phyloP scores from a whole-genome alignment of 2,888 invertebrate genomes.

The Agrochola lychnidis region DNA sequence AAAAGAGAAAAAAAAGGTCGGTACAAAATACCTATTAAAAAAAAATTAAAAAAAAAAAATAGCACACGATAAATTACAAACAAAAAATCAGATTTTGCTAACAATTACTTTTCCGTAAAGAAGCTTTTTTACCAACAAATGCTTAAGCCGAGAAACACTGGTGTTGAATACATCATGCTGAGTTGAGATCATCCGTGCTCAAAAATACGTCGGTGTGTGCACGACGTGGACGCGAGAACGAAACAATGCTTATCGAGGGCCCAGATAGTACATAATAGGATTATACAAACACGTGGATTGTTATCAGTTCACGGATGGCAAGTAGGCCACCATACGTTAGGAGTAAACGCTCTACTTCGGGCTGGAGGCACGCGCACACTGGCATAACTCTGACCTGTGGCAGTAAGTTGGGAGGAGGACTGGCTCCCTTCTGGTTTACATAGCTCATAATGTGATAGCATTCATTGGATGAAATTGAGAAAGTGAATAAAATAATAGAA shows the following conservation, averaged over 20 bases:
- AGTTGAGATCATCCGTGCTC: background rate
- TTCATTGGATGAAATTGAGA: background rate
- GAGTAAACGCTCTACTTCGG: background rate
- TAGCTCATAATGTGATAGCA: background rate
- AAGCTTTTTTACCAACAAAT: too few species aligned
- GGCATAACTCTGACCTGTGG: background rate
- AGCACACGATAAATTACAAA: too few species aligned
- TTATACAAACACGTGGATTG: conserved; percentile 11
- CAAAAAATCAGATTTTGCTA: too few species aligned
- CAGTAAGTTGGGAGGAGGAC: too few species aligned
- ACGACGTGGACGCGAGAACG: background rate
- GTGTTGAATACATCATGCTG: too few species aligned
- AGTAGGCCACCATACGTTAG: conserved; percentile 20
- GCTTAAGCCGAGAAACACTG: too few species aligned
- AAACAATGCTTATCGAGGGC: conserved; percentile 19
- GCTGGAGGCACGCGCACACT: background rate
- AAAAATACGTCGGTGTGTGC: background rate
- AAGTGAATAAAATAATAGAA: background rate
- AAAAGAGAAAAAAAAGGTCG: too few species aligned
- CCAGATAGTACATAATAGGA: conserved; percentile 20
- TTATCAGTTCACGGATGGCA: conserved; percentile 13
- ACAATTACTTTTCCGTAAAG: too few species aligned
- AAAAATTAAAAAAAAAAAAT: too few species aligned
- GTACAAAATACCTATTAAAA: too few species aligned
- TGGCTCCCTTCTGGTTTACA: background rate